Evolutionary conservation across 2,888 invertebrate species (phyloP).

Genomic region (Hirtodrosophila cameraria): DNA sequence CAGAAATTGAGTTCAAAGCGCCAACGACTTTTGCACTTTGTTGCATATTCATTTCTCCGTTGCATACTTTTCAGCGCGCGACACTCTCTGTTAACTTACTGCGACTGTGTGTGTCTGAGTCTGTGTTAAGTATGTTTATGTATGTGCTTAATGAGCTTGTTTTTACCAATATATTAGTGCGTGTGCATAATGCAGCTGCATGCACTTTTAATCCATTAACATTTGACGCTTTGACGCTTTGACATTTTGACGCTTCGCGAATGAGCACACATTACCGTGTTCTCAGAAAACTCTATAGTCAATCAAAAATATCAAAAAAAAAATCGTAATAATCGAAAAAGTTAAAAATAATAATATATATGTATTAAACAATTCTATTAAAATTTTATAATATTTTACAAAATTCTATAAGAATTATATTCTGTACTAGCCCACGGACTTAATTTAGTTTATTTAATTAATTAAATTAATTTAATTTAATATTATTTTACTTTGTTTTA

Average conservation of each 20-base stretch:
- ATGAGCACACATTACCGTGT: conserved; percentile 13
- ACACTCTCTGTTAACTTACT: conserved; percentile 34
- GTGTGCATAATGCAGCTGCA: conserved; percentile 10
- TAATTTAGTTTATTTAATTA: too few relatives aligned
- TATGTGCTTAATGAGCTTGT: conserved; percentile 28
- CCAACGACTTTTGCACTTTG: conserved; percentile 39
- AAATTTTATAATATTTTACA: too few relatives aligned
- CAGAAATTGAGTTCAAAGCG: conserved; percentile 48
- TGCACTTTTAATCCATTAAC: conserved; percentile 59
- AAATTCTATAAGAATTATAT: too few relatives aligned
- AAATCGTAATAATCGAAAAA: background rate
- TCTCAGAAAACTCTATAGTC: too few relatives aligned
- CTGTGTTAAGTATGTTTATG: background rate
- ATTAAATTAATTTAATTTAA: too few relatives aligned
- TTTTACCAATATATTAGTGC: background rate
- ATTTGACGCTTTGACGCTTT: too few relatives aligned
- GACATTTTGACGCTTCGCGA: conserved; percentile 14
- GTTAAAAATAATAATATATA: too few relatives aligned
- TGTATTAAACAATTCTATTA: too few relatives aligned
- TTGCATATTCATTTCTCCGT: conserved; percentile 23
- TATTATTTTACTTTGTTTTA: too few relatives aligned
- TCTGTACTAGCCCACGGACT: too few relatives aligned
- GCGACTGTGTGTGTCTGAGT: conserved; percentile 6
- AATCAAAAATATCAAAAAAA: too few relatives aligned
- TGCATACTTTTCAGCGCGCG: conserved; percentile 33